Evolutionary conservation across 2,797 vertebrate genomes (phyloP).

Genomic region (Percopsis omiscomaycus): DNA sequence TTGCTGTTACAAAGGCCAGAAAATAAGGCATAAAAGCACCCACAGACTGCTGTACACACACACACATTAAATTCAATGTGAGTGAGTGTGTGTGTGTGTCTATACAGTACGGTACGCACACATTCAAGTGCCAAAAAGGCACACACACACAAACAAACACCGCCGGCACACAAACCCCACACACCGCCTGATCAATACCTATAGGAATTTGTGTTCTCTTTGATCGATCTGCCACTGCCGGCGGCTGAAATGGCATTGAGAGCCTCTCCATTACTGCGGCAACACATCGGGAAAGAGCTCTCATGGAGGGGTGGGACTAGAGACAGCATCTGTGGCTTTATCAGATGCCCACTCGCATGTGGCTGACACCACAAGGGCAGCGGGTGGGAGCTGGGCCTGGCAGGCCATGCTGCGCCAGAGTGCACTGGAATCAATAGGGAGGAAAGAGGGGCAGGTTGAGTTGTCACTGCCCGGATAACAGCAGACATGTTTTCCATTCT

Average conservation of each 20-base stretch:
- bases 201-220: conserved; percentile 20
- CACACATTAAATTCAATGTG: neutral
- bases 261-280: conserved; percentile 42
- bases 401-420: conserved; percentile 40
- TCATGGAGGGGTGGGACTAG: conserved; percentile 49
- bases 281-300: conserved; percentile 55
- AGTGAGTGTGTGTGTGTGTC: no score
- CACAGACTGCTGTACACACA: neutral
- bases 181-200: conserved; percentile 16
- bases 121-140: neutral
- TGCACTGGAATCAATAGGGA: conserved; percentile 61
- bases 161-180: conserved; percentile 8
- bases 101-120: neutral
- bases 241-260: conserved; percentile 45
- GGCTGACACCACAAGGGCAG: conserved; percentile 60
- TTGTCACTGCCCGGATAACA: conserved; percentile 47
- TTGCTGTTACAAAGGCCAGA: no score
- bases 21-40: no score
- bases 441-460: conserved; percentile 61
- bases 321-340: conserved; percentile 61
- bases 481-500: conserved; percentile 49
- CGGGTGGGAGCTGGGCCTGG: conserved; percentile 55
- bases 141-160: neutral
- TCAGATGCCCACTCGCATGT: conserved; percentile 61
- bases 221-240: conserved; percentile 48